A percentile compares a stretch with the other conserved stretches of the same genome.
Conservation (phyloP, 1,140 invertebrate genomes). For the Aphelenchoides avenae region DNA sequence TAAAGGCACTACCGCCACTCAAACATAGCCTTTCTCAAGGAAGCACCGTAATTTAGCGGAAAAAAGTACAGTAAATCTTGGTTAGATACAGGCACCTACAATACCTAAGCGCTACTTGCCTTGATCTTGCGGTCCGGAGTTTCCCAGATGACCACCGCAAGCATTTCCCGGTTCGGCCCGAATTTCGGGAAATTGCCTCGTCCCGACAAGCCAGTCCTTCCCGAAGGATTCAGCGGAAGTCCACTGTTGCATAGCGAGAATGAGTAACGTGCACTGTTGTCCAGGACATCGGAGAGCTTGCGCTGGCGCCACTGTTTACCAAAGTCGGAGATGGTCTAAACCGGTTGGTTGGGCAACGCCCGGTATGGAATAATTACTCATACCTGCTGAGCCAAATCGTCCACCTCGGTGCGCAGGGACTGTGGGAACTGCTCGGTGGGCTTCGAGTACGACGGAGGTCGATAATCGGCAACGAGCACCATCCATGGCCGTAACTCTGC, state of each 20-base stretch:
- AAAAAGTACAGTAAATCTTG: neutral
- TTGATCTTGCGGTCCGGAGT: neutral
- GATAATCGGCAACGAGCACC: slow-evolving; percentile 23
- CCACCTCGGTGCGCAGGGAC: slow-evolving; percentile 26
- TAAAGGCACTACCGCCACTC: slow-evolving; percentile 2
- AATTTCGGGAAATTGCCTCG: slow-evolving; percentile 37
- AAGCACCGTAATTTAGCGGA: slow-evolving; percentile 2
- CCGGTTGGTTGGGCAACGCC: too few species aligned
- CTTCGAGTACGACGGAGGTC: slow-evolving; percentile 25
- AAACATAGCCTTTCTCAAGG: neutral
- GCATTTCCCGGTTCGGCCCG: slow-evolving; percentile 30
- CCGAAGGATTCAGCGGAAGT: slow-evolving; percentile 37
- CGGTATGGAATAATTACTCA: neutral
- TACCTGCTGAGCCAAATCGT: slow-evolving; percentile 12
- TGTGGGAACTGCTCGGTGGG: slow-evolving; percentile 19
- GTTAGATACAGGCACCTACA: neutral
- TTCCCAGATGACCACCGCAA: slow-evolving; percentile 32
- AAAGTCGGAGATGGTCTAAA: slow-evolving; percentile 26
- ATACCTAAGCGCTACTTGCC: neutral
- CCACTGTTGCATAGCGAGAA: slow-evolving; percentile 18
- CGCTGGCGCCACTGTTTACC: slow-evolving; percentile 28
- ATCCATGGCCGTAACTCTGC: slow-evolving; percentile 15
- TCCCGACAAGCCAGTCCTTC: slow-evolving; percentile 30
- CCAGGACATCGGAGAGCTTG: slow-evolving; percentile 20
- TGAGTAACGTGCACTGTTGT: neutral